A percentile compares a stretch with the other conserved stretches of the same genome.
phyloP scores from a whole-genome alignment of 2,888 invertebrate genomes.

The Meliscaeva auricollis region DNA sequence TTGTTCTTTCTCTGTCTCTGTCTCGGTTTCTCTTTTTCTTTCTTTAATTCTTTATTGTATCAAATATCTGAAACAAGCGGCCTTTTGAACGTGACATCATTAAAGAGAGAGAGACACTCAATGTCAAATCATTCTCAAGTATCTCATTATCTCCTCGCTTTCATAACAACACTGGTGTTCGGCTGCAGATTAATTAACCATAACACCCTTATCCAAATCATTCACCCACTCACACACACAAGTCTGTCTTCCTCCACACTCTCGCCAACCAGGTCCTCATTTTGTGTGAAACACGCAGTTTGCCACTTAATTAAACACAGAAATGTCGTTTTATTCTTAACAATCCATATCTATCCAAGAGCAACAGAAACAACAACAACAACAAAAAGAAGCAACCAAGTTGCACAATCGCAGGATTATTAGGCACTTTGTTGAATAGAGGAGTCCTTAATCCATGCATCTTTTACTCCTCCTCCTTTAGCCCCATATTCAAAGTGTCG shows the following conservation, averaged over 20 bases:
- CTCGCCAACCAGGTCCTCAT: not conserved
- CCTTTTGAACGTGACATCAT: conserved; percentile 45
- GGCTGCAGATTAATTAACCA: conserved; percentile 56
- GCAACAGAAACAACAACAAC: not conserved
- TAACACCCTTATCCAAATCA: conserved; percentile 39
- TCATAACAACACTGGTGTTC: conserved; percentile 43
- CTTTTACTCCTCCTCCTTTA: not conserved
- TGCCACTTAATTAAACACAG: conserved; percentile 62
- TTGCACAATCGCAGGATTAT: conserved; percentile 63
- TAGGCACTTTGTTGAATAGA: conserved; percentile 49
- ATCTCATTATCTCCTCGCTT: conserved; percentile 41
- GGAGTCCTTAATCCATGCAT: conserved; percentile 51
- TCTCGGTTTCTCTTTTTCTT: not conserved
- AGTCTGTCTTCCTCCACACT: not conserved
- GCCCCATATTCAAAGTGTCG: not conserved
- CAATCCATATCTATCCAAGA: not conserved
- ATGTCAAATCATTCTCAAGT: conserved; percentile 40
- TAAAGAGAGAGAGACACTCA: conserved; percentile 17
- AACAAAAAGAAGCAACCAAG: conserved; percentile 3
- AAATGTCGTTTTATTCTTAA: conserved; percentile 45
- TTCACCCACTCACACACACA: not conserved
- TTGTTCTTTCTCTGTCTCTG: not conserved
- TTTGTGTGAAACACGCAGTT: conserved; percentile 55
- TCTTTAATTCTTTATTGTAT: not conserved
- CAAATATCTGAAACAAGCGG: not conserved